Conservation (phyloP, 2,888 invertebrate species). For the Alloplasta piceator region DNA sequence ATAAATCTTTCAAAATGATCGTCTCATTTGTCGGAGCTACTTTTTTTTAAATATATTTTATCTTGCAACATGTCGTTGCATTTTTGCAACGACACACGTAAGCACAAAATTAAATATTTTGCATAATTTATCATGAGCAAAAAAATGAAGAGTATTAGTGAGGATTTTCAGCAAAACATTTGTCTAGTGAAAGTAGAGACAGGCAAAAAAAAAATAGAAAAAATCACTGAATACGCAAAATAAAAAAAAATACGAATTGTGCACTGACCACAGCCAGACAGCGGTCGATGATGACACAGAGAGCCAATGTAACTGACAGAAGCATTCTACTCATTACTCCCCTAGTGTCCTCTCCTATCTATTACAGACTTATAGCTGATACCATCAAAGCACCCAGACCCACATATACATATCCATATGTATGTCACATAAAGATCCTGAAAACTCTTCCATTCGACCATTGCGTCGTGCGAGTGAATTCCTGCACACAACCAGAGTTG, state of each 20-base stretch:
- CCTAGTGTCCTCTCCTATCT: conserved; percentile 82
- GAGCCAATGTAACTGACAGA: conserved; percentile 80
- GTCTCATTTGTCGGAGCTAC: no score
- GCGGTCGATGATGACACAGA: conserved; percentile 79
- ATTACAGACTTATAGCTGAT: conserved; percentile 80
- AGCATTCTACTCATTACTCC: conserved; percentile 80
- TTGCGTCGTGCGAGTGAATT: conserved; percentile 3
- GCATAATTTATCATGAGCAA: no score
- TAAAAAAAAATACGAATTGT: conserved; percentile 51
- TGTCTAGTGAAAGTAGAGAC: neutral
- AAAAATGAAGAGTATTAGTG: neutral
- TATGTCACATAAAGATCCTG: conserved; percentile 52
- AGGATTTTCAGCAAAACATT: neutral
- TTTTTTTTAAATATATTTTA: neutral
- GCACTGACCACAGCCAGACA: conserved; percentile 76
- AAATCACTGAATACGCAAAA: conserved; percentile 32
- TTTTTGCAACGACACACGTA: no score
- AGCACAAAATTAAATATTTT: neutral
- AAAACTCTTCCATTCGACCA: conserved; percentile 41
- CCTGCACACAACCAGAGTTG: no score
- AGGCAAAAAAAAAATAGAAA: conserved; percentile 12
- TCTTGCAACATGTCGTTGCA: neutral
- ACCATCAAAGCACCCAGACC: conserved; percentile 65
- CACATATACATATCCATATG: conserved; percentile 36
- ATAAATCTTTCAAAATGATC: no score